Evolutionary conservation across 2,888 invertebrate genomes (phyloP).

Genomic region (Amiota mariae): DNA sequence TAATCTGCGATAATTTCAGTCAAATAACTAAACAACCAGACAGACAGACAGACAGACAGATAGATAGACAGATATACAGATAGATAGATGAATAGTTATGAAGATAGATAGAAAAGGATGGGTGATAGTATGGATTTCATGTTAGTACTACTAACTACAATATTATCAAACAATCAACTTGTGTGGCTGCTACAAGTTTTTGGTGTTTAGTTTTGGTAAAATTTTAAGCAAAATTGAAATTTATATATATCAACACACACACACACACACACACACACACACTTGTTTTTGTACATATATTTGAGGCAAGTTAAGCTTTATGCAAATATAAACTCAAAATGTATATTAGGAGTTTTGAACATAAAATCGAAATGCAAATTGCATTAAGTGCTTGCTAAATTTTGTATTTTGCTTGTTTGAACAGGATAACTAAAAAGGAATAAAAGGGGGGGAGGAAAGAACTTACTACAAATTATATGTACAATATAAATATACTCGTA

Average conservation of each 20-base stretch:
- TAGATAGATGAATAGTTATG: too few species aligned
- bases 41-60: too few species aligned
- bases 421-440: neutral
- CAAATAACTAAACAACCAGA: too few species aligned
- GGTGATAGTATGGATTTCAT: too few species aligned
- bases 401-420: conserved; percentile 20
- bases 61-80: too few species aligned
- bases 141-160: too few species aligned
- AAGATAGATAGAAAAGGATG: too few species aligned
- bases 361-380: conserved; percentile 54
- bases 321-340: neutral
- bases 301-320: neutral
- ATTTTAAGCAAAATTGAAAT: conserved; percentile 62
- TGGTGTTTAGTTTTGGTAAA: conserved; percentile 42
- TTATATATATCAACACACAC: conserved; percentile 47
- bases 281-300: neutral
- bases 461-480: neutral
- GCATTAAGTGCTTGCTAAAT: conserved; percentile 51
- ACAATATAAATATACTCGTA: neutral
- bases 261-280: conserved; percentile 23
- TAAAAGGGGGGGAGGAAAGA: too few species aligned
- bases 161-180: too few species aligned
- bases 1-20: conserved; percentile 56
- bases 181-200: conserved; percentile 12
- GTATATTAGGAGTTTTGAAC: neutral